These are phyloP conservation scores for Teleogryllus oceanicus DNA, from an alignment of 2,888 invertebrate species.

Conservation along the genomic window DNA sequence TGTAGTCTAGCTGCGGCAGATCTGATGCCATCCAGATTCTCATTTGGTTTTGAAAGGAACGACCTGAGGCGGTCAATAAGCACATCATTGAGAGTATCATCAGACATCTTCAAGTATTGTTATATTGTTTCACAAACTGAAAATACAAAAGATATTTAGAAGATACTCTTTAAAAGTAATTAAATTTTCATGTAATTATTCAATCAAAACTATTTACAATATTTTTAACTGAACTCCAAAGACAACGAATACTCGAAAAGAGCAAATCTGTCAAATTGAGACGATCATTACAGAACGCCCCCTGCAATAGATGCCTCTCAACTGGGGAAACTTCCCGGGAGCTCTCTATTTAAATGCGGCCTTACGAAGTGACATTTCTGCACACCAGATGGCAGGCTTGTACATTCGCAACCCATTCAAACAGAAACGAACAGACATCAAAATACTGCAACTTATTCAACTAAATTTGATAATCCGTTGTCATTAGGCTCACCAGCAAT, in stretches of 20 bases:
- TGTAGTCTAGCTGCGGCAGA: conserved; percentile 46
- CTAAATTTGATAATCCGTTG: too few species aligned
- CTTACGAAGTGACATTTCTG: not conserved
- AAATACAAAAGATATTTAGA: not conserved
- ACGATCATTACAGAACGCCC: not conserved
- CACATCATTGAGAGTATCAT: conserved; percentile 32
- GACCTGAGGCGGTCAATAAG: conserved; percentile 32
- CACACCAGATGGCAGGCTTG: conserved; percentile 22
- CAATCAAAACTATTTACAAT: too few species aligned
- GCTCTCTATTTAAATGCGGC: conserved; percentile 21
- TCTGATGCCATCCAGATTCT: conserved; percentile 44
- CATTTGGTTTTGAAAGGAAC: conserved; percentile 32
- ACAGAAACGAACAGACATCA: too few species aligned
- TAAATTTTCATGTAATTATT: too few species aligned
- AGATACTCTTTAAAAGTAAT: not conserved
- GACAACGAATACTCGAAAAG: not conserved
- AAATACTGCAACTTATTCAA: too few species aligned
- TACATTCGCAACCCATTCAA: too few species aligned
- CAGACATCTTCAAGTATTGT: conserved; percentile 20
- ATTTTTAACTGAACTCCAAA: too few species aligned
- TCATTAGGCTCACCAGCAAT: too few species aligned
- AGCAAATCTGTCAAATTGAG: not conserved
- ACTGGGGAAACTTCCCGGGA: not conserved
- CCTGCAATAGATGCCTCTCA: not conserved
- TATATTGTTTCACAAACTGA: not conserved